These are phyloP conservation scores for Rhamphomyia laevipes DNA, from an alignment of 2,888 invertebrate species.

Conservation along the genomic window DNA sequence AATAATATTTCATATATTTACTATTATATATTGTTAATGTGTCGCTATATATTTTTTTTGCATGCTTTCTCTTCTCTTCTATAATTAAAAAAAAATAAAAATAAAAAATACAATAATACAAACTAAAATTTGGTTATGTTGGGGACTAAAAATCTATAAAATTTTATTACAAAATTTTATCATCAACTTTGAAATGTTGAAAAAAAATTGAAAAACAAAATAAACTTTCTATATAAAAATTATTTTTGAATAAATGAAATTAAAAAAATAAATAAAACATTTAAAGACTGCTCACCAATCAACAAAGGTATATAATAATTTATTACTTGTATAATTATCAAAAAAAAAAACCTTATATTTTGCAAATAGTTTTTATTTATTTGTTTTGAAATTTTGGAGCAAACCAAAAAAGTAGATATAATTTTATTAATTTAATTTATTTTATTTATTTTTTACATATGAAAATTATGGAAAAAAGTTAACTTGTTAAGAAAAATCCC, in stretches of 20 bases:
- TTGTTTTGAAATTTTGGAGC: not conserved
- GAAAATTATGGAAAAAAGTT: no score
- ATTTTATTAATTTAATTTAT: no score
- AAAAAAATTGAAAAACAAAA: slow-evolving; percentile 10
- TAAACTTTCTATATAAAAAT: slow-evolving; percentile 8
- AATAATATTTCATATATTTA: no score
- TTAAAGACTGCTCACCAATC: slow-evolving; percentile 36
- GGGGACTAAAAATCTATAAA: not conserved
- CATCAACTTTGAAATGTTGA: not conserved
- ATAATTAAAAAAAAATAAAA: slow-evolving; percentile 10
- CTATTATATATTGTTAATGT: slow-evolving; percentile 20
- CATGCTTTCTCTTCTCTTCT: slow-evolving; percentile 26
- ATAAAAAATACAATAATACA: slow-evolving; percentile 4
- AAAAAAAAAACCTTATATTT: not conserved
- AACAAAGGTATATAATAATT: slow-evolving; percentile 34
- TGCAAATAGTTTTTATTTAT: slow-evolving; percentile 9
- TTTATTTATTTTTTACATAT: no score
- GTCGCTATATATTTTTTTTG: slow-evolving; percentile 25
- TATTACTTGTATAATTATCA: slow-evolving; percentile 11
- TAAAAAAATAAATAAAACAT: not conserved
- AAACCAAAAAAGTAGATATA: no score
- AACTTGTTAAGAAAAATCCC: no score
- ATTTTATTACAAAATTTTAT: not conserved
- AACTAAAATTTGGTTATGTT: not conserved
- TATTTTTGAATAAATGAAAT: slow-evolving; percentile 4